Evolutionary conservation across 2,888 invertebrate genomes (phyloP).

Genomic region (Lasioglossum leucozonium): DNA sequence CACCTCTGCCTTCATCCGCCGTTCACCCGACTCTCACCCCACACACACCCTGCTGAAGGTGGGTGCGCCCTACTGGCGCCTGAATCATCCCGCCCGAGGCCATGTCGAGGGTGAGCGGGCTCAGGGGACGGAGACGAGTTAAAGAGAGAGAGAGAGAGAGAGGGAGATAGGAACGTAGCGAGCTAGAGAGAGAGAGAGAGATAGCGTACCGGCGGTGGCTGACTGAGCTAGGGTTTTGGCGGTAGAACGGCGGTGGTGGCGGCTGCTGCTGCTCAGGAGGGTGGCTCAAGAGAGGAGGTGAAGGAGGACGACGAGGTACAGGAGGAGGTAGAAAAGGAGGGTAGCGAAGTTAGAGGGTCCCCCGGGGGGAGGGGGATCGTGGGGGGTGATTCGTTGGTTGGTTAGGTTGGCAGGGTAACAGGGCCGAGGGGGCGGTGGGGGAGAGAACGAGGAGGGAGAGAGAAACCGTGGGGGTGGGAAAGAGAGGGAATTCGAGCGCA

Average conservation of each 20-base stretch:
- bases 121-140: conserved; percentile 53
- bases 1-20: conserved; percentile 57
- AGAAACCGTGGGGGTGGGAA: conserved; percentile 48
- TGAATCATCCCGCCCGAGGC: conserved; percentile 84
- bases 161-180: conserved; percentile 51
- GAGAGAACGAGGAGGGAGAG: conserved; percentile 50
- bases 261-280: conserved; percentile 64
- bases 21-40: conserved; percentile 65
- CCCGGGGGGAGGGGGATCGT: conserved; percentile 26
- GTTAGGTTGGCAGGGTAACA: conserved; percentile 51
- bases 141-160: background rate
- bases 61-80: conserved; percentile 85
- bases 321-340: conserved; percentile 35
- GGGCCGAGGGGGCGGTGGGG: conserved; percentile 47
- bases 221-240: conserved; percentile 81
- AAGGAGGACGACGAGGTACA: conserved; percentile 17
- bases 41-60: conserved; percentile 78
- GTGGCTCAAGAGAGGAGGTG: conserved; percentile 62
- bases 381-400: conserved; percentile 30
- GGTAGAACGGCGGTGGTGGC: conserved; percentile 72
- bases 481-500: conserved; percentile 77
- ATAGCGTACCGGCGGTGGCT: conserved; percentile 53
- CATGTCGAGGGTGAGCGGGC: conserved; percentile 69
- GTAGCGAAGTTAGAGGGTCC: conserved; percentile 40
- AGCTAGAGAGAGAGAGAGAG: conserved; percentile 39